phyloP scores from a whole-genome alignment of 2,113 vertebrate genomes.

The Ctenomys sociabilis region DNA sequence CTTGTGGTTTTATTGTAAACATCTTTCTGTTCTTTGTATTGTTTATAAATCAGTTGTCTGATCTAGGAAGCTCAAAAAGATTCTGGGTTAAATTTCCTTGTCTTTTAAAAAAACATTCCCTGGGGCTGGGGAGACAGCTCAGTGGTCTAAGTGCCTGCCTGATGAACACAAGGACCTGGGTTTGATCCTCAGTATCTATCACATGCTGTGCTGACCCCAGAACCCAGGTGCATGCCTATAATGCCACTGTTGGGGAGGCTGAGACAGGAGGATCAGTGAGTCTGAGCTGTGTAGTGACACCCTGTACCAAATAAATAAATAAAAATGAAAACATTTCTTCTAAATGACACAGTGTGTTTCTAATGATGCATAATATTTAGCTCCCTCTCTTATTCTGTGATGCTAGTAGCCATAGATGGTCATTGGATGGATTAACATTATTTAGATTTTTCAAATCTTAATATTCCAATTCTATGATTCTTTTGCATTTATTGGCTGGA shows the following conservation, averaged over 20 bases:
- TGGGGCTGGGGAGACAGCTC: too few species aligned
- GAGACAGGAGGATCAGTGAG: too few species aligned
- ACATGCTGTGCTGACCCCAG: too few species aligned
- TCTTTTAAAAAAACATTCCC: background rate
- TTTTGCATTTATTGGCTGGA: background rate
- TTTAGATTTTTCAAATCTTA: background rate
- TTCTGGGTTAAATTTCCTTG: background rate
- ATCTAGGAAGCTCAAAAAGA: background rate
- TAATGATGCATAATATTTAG: background rate
- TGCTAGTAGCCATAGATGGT: background rate
- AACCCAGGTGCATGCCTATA: too few species aligned
- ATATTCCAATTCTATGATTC: background rate
- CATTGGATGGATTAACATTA: background rate
- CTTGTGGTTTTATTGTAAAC: background rate
- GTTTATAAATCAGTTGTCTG: background rate
- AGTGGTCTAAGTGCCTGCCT: too few species aligned
- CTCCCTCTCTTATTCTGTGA: background rate
- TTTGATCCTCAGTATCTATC: too few species aligned
- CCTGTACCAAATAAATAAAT: too few species aligned
- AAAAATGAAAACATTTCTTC: background rate
- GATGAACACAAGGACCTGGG: too few species aligned
- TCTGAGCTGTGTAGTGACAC: too few species aligned
- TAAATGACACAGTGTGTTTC: background rate
- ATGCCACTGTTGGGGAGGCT: too few species aligned
- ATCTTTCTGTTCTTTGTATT: background rate